These are phyloP conservation scores for Euwallacea similis DNA, from an alignment of 1,140 invertebrate genomes.

Conservation along the genomic window DNA sequence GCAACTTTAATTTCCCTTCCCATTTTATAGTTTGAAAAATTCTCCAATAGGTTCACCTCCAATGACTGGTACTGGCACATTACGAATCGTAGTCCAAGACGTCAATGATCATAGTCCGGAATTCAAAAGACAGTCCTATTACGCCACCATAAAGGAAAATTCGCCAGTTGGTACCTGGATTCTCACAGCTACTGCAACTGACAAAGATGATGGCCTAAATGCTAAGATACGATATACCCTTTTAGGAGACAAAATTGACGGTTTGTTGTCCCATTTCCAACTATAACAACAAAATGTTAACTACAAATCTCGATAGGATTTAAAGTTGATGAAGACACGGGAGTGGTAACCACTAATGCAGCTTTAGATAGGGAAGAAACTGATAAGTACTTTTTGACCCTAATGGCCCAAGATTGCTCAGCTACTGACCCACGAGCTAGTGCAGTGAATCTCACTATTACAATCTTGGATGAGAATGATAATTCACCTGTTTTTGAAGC, in stretches of 20 bases:
- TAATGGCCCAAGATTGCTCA: conserved; percentile 86
- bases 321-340: conserved; percentile 71
- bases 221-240: conserved; percentile 81
- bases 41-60: conserved; percentile 74
- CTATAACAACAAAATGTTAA: not conserved
- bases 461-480: conserved; percentile 83
- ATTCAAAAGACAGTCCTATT: conserved; percentile 78
- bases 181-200: conserved; percentile 71
- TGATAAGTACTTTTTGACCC: conserved; percentile 73
- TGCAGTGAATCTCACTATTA: conserved; percentile 79
- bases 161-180: conserved; percentile 71
- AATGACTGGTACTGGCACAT: conserved; percentile 82
- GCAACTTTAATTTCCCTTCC: too few species aligned
- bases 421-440: conserved; percentile 76
- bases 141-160: conserved; percentile 77
- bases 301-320: conserved; percentile 55
- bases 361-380: conserved; percentile 79
- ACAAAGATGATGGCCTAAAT: conserved; percentile 82
- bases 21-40: too few species aligned
- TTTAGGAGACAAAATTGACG: conserved; percentile 75
- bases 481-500: conserved; percentile 79
- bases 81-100: conserved; percentile 87
- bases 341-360: conserved; percentile 71
- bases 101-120: conserved; percentile 91
- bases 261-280: conserved; percentile 40